Base-by-base conservation (phyloP, 2,888 invertebrate species). In the Chalcis sispes region DNA sequence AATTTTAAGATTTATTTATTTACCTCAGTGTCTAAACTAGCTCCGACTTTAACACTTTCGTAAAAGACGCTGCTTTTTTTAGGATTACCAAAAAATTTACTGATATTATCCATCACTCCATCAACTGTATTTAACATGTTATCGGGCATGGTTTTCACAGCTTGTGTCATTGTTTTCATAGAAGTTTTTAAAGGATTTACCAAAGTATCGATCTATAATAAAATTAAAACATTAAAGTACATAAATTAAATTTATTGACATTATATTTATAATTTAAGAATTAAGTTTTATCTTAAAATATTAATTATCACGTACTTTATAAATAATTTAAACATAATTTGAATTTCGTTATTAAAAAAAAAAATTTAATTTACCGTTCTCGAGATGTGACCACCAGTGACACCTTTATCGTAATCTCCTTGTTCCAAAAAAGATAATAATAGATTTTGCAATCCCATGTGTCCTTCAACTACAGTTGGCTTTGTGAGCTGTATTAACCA, bases 81-180 rank as follows among this genome's bases (percentile, higher is more conserved):
- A 71, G 80, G 89, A 83, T 87, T 88, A 2, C 88, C 86, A 83
- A 95, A 94, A 25, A 95, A 93, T 89, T 94, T 94, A 56, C 94
- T 94, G 80, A 95, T 91, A 72, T 95, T 95, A 83, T 94, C 95
- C 90, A 95, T 94, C 40, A 96, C 93, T 77, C 94, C 95, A 83
- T 95, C 95, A 0, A 97, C 94, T 0, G 96, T 95, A 82, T 94
- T 95, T 42, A 94, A 91, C 79, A 97, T 92, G 83, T 95, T 95
- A 85, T 97, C 97, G 0, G 97, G 97, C 91, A 96, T 95, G 65
- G 95, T 94, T 88, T 95, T 95, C 32, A 98, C 94, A 0, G 95
- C 93, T 82, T 91, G 91, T 1, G 93, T 92, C 25, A 94, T 91
- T 25, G 89, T 94, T 83, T 94, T 93, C 91, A 96, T 95, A 0